Evolutionary conservation across 2,888 invertebrate species (phyloP).

Genomic region (Oithona nana): DNA sequence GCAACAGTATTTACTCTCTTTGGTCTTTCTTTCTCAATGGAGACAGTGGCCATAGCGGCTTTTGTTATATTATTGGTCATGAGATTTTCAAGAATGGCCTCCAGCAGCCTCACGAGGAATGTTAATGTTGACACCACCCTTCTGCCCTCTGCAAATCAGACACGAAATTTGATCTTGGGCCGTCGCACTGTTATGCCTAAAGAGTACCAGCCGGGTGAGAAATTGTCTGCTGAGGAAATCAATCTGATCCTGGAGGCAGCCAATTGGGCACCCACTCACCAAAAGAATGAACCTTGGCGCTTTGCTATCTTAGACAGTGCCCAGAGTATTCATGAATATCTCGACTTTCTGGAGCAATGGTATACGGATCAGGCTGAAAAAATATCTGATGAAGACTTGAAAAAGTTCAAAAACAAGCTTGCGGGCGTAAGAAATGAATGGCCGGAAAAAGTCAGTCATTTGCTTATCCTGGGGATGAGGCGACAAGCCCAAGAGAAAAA

Average conservation of each 20-base stretch:
- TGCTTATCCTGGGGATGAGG: conserved; percentile 5
- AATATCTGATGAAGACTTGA: neutral
- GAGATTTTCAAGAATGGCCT: neutral
- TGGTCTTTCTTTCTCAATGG: neutral
- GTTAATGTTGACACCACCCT: no score
- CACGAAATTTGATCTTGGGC: neutral
- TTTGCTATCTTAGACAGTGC: neutral
- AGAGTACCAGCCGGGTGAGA: neutral
- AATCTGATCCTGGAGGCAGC: conserved; percentile 6
- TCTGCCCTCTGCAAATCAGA: neutral
- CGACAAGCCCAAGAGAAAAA: conserved; percentile 10
- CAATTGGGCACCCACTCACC: conserved; percentile 13
- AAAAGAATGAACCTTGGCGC: conserved; percentile 3
- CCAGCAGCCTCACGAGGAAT: no score
- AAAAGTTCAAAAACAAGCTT: neutral
- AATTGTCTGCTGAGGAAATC: neutral
- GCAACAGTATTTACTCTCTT: neutral
- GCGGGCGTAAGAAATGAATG: neutral
- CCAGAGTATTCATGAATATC: neutral
- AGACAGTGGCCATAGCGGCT: neutral
- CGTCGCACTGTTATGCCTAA: neutral
- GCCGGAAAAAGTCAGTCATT: conserved; percentile 2
- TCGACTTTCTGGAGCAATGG: conserved; percentile 6
- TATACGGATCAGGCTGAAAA: neutral
- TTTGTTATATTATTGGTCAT: neutral